phyloP scores from a whole-genome alignment of 2,797 vertebrate genomes.

The Sparidentex hasta region DNA sequence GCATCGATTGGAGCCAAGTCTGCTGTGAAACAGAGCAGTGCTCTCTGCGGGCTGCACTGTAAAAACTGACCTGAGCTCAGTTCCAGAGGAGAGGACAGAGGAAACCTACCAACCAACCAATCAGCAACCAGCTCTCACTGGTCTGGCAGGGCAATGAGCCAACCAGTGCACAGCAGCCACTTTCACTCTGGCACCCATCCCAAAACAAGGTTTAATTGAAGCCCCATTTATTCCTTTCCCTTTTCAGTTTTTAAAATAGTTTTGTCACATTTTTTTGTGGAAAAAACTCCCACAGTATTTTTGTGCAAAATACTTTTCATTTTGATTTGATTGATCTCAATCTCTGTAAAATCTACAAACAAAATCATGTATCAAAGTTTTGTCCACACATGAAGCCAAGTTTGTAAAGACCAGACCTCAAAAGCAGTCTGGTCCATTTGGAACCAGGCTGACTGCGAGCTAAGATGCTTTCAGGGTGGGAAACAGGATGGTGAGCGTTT shows the following conservation, averaged over 20 bases:
- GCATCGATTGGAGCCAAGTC: constrained; percentile 15
- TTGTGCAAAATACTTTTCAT: neutral
- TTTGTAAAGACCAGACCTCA: constrained; percentile 5
- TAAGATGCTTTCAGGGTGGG: constrained; percentile 25
- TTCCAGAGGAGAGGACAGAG: constrained; percentile 76
- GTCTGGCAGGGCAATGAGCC: constrained; percentile 39
- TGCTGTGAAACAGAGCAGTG: constrained; percentile 5
- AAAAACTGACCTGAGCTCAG: constrained; percentile 81
- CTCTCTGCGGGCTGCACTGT: constrained; percentile 70
- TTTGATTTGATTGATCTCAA: neutral
- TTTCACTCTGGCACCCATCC: constrained; percentile 74
- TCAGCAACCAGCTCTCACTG: constrained; percentile 69
- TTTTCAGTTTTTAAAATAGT: neutral
- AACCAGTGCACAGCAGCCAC: constrained; percentile 45
- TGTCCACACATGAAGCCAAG: constrained; percentile 1
- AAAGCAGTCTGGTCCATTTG: constrained; percentile 12
- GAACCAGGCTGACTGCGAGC: neutral
- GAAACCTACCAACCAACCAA: constrained; percentile 67
- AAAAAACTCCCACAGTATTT: neutral
- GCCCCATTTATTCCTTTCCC: neutral
- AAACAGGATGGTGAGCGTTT: neutral
- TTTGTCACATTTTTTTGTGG: neutral
- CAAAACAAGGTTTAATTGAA: neutral
- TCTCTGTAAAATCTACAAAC: neutral
- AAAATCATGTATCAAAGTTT: constrained; percentile 4